Base-by-base conservation (phyloP, 2,113 vertebrate genomes). In the Etheostoma spectabile region DNA sequence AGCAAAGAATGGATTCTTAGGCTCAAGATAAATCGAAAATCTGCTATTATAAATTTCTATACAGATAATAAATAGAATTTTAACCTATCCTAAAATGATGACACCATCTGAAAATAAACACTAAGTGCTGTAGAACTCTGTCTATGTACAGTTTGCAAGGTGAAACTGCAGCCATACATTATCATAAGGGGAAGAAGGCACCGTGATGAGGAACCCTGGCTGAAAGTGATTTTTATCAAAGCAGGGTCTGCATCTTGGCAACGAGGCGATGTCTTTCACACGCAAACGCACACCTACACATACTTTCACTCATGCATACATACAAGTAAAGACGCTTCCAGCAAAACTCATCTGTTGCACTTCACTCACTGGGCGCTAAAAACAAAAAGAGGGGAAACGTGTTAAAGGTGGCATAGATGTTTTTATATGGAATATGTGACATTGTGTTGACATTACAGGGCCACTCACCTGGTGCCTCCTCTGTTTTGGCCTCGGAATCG, bases 231-330 rank as follows among this genome's bases (percentile, higher is more conserved):
- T 27, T 27, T 83, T 59, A 84, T 77, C 89, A 60, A 42, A 42
- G 38, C 74, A 74, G 81, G 83, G 86, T 91, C 86, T 83, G 86
- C 85, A 84, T 89, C 91, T 94, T 95, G 95, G 95, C 94, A 95
- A 95, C 89, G 35, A 86, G 85, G 70, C 14, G 5, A 79, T 61
- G 38, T 90, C 73, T 89, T 56, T 61, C 70, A 24, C 55, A 79
- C 71, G 61, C 42, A 56, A 30, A 38, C 70, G n/a, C 78, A 55
- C 53, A 52, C 22, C 33, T 14, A 6, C 56, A 51, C 76, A 62
- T 33, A 56, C 82, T 65, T 67, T 78, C 52, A 85, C 52, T 82
- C 77, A 33, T 42, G 49, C 74, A 56, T 55, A 59, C 65, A 79
- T 19, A 79, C 64, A 76, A 69, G 27, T 19, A 14, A 35, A 30